phyloP scores from a whole-genome alignment of 2,888 invertebrate species.

The Ethmia dodecea region DNA sequence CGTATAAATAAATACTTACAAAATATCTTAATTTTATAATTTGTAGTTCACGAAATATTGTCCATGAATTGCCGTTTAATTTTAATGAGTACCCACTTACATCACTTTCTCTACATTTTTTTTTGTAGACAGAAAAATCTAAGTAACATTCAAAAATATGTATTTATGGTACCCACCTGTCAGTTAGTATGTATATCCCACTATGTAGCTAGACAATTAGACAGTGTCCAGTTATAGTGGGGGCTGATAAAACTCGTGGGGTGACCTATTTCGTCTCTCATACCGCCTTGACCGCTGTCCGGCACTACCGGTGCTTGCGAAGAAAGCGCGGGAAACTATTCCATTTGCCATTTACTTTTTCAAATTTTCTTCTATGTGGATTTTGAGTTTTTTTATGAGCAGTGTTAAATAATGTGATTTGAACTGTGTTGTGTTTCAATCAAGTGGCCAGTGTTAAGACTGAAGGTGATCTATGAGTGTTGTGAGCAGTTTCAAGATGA shows the following conservation, averaged over 20 bases:
- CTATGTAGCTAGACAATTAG: too few species aligned
- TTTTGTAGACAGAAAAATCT: too few species aligned
- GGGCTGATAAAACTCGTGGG: slow-evolving; percentile 49
- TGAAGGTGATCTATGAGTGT: slow-evolving; percentile 6
- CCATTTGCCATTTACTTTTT: neutral
- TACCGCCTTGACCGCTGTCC: slow-evolving; percentile 34
- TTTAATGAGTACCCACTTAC: too few species aligned
- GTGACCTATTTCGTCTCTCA: slow-evolving; percentile 67
- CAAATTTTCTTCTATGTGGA: neutral
- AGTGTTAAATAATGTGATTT: slow-evolving; percentile 15
- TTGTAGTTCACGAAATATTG: too few species aligned
- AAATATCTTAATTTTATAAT: too few species aligned
- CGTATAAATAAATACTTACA: too few species aligned
- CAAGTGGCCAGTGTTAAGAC: slow-evolving; percentile 15
- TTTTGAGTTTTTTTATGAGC: slow-evolving; percentile 5
- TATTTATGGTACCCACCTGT: too few species aligned
- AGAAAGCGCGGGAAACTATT: slow-evolving; percentile 11
- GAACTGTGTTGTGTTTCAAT: slow-evolving; percentile 16
- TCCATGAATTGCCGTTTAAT: too few species aligned
- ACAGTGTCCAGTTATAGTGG: slow-evolving; percentile 38
- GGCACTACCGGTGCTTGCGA: slow-evolving; percentile 15
- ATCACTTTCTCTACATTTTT: too few species aligned
- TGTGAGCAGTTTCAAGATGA: slow-evolving; percentile 22
- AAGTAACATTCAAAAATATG: too few species aligned
- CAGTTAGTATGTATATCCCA: too few species aligned